Conservation (phyloP, 2,113 vertebrate species). For the Aepyceros melampus region DNA sequence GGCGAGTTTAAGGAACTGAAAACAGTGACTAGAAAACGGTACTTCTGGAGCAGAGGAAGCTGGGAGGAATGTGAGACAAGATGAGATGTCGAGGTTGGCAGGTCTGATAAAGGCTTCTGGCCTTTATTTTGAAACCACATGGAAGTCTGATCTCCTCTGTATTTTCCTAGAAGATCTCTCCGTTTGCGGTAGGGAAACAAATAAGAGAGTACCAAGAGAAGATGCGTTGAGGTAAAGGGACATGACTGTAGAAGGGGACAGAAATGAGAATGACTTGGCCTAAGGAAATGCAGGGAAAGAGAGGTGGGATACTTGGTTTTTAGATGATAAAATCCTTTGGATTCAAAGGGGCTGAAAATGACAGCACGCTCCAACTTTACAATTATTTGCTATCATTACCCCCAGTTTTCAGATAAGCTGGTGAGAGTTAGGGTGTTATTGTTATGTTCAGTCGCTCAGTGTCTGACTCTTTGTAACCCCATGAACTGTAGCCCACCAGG, state of each 20-base stretch:
- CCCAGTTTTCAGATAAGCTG: background rate
- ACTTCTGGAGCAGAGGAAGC: background rate
- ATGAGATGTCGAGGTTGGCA: background rate
- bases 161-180: background rate
- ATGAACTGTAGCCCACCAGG: background rate
- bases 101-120: background rate
- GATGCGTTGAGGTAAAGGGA: background rate
- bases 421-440: background rate
- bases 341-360: background rate
- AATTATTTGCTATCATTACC: background rate
- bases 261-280: background rate
- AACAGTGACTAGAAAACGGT: background rate
- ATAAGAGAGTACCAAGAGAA: background rate
- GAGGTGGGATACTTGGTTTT: background rate
- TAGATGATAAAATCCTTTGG: background rate
- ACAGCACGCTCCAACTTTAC: background rate
- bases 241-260: background rate
- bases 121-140: background rate
- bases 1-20: background rate
- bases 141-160: background rate
- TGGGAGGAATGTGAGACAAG: accelerated
- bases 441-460: background rate
- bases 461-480: background rate
- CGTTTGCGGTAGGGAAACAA: background rate
- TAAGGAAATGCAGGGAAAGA: background rate